phyloP scores from a whole-genome alignment of 1,140 invertebrate genomes.

The Zaprionus inermis region DNA sequence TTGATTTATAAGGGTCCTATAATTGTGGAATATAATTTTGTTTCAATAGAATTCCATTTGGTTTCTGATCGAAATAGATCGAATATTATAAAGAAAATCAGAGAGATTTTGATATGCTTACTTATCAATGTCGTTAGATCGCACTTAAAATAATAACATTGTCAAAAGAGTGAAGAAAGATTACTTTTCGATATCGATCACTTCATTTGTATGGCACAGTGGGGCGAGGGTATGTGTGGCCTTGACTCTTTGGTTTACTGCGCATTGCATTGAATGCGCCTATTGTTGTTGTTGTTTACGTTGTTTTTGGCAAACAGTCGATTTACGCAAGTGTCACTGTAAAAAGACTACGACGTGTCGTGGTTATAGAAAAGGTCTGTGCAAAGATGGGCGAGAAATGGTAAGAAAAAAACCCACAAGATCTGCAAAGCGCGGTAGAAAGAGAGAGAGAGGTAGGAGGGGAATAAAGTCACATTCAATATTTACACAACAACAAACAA shows the following conservation, averaged over 20 bases:
- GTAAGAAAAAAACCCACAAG: slow-evolving; percentile 34
- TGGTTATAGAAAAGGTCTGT: slow-evolving; percentile 31
- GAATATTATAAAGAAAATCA: too few relatives aligned
- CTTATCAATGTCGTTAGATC: too few relatives aligned
- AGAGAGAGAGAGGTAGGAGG: not conserved
- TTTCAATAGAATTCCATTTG: too few relatives aligned
- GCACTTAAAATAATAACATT: too few relatives aligned
- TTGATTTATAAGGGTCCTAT: too few relatives aligned
- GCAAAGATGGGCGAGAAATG: slow-evolving; percentile 38
- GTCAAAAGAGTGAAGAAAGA: too few relatives aligned
- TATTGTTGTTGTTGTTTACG: slow-evolving; percentile 18
- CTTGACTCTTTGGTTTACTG: slow-evolving; percentile 53
- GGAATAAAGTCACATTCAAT: slow-evolving; percentile 52
- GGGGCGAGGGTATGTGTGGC: not conserved
- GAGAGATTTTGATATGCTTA: too few relatives aligned
- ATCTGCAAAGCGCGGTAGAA: not conserved
- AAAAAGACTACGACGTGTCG: not conserved
- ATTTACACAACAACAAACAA: slow-evolving; percentile 46
- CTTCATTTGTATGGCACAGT: too few relatives aligned
- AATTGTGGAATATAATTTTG: too few relatives aligned
- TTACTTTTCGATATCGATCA: too few relatives aligned
- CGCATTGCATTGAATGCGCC: slow-evolving; percentile 48
- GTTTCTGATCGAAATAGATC: too few relatives aligned
- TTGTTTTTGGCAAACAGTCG: slow-evolving; percentile 31
- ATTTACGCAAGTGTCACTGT: slow-evolving; percentile 39